phyloP scores from a whole-genome alignment of 1,140 invertebrate species.

The Pygmarrhopalites habei region DNA sequence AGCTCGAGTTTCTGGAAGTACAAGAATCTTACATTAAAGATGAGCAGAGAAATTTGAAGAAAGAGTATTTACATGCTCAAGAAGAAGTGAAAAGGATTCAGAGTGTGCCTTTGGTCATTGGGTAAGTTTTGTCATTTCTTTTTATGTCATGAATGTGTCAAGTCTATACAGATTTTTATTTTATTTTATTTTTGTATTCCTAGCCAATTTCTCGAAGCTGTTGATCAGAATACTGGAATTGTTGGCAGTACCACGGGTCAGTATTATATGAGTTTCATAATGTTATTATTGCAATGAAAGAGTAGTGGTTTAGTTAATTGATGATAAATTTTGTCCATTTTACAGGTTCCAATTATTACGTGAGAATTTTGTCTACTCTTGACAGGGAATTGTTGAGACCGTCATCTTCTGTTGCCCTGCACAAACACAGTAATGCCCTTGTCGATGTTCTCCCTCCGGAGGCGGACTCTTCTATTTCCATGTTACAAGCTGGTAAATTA shows the following conservation, averaged over 20 bases:
- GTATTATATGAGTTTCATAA: slow-evolving; percentile 10
- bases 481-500: slow-evolving; percentile 74
- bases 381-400: slow-evolving; percentile 93
- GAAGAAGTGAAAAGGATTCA: slow-evolving; percentile 97
- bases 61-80: slow-evolving; percentile 95
- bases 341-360: slow-evolving; percentile 90
- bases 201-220: slow-evolving; percentile 94
- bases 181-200: too few relatives aligned
- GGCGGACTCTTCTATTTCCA: slow-evolving; percentile 94
- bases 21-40: slow-evolving; percentile 99
- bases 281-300: slow-evolving; percentile 4
- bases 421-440: slow-evolving; percentile 96
- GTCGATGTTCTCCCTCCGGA: slow-evolving; percentile 96
- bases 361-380: slow-evolving; percentile 90
- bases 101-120: slow-evolving; percentile 93
- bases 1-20: slow-evolving; percentile 92
- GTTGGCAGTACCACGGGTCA: slow-evolving; percentile 69
- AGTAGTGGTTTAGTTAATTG: background rate
- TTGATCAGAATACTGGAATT: slow-evolving; percentile 96
- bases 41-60: slow-evolving; percentile 94
- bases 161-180: too few relatives aligned
- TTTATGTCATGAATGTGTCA: too few relatives aligned
- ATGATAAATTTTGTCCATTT: slow-evolving; percentile 16
- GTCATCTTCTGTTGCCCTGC: slow-evolving; percentile 89
- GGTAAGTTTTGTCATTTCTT: too few relatives aligned